Evolutionary conservation across 2,888 invertebrate species (phyloP).

Genomic region (Hydrotaea diabolus): DNA sequence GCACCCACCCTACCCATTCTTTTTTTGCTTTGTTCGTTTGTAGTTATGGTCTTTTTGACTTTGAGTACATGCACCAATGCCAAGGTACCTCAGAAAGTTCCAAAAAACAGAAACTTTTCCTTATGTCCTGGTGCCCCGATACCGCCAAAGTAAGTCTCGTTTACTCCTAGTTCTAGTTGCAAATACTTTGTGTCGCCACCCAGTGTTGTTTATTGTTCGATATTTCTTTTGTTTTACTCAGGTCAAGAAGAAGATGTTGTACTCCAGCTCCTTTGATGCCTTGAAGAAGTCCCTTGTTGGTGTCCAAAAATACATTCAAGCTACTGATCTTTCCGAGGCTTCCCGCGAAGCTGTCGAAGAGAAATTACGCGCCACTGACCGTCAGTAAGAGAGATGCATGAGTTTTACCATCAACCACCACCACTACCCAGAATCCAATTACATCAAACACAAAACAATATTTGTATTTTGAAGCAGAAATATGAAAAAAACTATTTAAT

Average conservation of each 20-base stretch:
- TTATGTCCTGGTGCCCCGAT: conserved; percentile 99
- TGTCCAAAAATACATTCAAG: conserved; percentile 98
- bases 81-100: conserved; percentile 98
- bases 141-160: conserved; percentile 89
- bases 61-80: conserved; percentile 98
- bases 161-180: neutral
- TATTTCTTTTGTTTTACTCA: conserved; percentile 61
- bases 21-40: conserved; percentile 67
- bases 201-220: neutral
- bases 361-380: conserved; percentile 96
- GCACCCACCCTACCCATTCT: conserved; percentile 3
- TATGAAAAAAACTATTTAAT: conserved; percentile 61
- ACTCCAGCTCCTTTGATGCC: conserved; percentile 97
- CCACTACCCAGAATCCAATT: conserved; percentile 58
- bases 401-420: conserved; percentile 52
- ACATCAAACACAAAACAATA: conserved; percentile 57
- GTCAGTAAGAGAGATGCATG: conserved; percentile 84
- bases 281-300: conserved; percentile 98
- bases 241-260: conserved; percentile 93
- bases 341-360: conserved; percentile 96
- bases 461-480: conserved; percentile 66
- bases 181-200: neutral
- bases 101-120: conserved; percentile 98
- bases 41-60: conserved; percentile 97
- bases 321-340: conserved; percentile 96